These are phyloP conservation scores for Enteromius unitaeniatus DNA, from an alignment of 2,797 vertebrate genomes.

Conservation along the genomic window DNA sequence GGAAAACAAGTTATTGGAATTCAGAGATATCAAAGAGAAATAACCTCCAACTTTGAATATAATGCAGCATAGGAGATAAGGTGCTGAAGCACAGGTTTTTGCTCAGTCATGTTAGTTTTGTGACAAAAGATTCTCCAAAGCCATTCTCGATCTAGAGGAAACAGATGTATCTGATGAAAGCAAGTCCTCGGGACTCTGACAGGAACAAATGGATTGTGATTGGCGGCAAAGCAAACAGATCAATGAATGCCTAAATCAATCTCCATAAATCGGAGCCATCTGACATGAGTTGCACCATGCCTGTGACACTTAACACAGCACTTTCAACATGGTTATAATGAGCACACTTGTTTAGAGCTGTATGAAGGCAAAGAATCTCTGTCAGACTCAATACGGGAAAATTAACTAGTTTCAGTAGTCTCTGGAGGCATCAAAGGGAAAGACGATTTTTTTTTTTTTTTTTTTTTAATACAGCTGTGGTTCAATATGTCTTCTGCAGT, in stretches of 20 bases:
- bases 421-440: neutral
- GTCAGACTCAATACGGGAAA: neutral
- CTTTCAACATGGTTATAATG: constrained; percentile 21
- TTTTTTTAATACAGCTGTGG: neutral
- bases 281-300: constrained; percentile 20
- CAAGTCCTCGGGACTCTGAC: neutral
- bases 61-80: neutral
- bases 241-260: constrained; percentile 33
- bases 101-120: neutral
- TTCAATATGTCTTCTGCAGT: neutral
- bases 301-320: constrained; percentile 27
- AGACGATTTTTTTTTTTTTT: no score
- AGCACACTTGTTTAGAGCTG: neutral
- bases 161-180: constrained; percentile 33
- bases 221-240: constrained; percentile 32
- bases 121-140: neutral
- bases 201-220: constrained; percentile 44
- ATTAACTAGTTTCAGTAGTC: neutral
- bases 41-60: neutral
- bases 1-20: neutral
- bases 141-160: neutral
- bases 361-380: neutral
- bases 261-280: constrained; percentile 16
- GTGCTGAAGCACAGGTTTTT: neutral
- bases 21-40: neutral